Conservation (phyloP, 2,888 invertebrate genomes). For the Malthinus flaveolus region DNA sequence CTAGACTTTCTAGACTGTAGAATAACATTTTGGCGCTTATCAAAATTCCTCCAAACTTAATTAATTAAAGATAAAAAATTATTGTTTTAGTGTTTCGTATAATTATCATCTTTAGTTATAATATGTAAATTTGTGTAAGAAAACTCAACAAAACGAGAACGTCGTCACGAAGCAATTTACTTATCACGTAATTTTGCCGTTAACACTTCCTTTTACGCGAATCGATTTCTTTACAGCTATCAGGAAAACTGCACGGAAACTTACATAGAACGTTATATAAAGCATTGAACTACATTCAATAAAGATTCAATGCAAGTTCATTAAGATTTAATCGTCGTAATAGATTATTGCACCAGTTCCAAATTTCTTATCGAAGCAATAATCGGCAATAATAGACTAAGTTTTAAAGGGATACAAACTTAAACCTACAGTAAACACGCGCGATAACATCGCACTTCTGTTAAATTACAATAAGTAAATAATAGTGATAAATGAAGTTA, state of each 20-base stretch:
- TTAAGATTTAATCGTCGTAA: slow-evolving; percentile 32
- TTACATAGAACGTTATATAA: slow-evolving; percentile 16
- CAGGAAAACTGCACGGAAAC: slow-evolving; percentile 16
- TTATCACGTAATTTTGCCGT: slow-evolving; percentile 20
- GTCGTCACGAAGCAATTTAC: slow-evolving; percentile 20
- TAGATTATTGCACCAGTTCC: slow-evolving; percentile 19
- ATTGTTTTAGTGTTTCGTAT: too few species aligned
- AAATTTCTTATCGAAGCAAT: slow-evolving; percentile 12
- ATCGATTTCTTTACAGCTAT: slow-evolving; percentile 6
- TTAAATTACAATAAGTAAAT: slow-evolving; percentile 11
- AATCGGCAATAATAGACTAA: slow-evolving; percentile 2
- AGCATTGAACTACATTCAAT: slow-evolving; percentile 25
- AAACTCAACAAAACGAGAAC: slow-evolving; percentile 15
- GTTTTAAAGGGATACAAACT: neutral
- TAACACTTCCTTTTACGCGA: slow-evolving; percentile 17
- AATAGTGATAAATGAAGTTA: slow-evolving; percentile 13
- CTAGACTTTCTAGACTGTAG: too few species aligned
- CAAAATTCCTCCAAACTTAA: too few species aligned
- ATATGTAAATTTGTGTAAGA: slow-evolving; percentile 15
- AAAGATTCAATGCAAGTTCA: slow-evolving; percentile 30
- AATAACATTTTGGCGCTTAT: too few species aligned
- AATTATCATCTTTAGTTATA: slow-evolving; percentile 12
- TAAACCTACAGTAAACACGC: neutral
- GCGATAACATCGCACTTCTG: slow-evolving; percentile 17
- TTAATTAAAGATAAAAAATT: too few species aligned